Conservation (phyloP, 2,797 vertebrate species). For the Pelochelys cantorii region DNA sequence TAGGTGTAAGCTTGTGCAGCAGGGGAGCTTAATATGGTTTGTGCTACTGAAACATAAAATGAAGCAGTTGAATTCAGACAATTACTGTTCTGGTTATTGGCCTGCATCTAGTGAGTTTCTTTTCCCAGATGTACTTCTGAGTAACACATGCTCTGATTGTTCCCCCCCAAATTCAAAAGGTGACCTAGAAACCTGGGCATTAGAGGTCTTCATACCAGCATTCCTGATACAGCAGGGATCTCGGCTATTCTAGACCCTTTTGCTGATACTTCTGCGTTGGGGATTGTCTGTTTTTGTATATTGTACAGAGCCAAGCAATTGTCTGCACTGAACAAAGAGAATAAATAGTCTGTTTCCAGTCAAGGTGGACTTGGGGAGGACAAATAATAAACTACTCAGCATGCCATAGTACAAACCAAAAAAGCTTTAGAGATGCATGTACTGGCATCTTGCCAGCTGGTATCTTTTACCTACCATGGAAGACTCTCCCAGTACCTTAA, state of each 20-base stretch:
- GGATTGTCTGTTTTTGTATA: neutral
- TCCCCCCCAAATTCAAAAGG: neutral
- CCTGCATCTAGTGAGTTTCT: neutral
- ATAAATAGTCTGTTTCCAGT: neutral
- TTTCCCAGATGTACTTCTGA: neutral
- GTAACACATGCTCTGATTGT: neutral
- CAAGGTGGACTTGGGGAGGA: conserved; percentile 25
- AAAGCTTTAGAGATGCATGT: no score
- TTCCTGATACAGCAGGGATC: neutral
- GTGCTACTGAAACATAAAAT: conserved; percentile 48
- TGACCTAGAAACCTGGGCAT: conserved; percentile 66
- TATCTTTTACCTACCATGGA: conserved; percentile 8
- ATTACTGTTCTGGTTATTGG: neutral
- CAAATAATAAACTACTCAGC: conserved; percentile 16
- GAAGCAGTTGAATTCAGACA: conserved; percentile 43
- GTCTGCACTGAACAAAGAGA: conserved; percentile 13
- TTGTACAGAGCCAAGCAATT: neutral
- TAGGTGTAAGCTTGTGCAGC: conserved; percentile 6
- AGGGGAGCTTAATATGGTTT: conserved; percentile 21
- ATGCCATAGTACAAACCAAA: neutral
- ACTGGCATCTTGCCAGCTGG: conserved; percentile 23
- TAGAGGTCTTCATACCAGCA: conserved; percentile 30
- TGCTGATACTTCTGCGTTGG: neutral
- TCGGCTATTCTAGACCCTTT: conserved; percentile 14
- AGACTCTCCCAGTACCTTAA: conserved; percentile 22